These are phyloP conservation scores for Daktulosphaira vitifoliae DNA, from an alignment of 1,140 invertebrate species.

Conservation along the genomic window DNA sequence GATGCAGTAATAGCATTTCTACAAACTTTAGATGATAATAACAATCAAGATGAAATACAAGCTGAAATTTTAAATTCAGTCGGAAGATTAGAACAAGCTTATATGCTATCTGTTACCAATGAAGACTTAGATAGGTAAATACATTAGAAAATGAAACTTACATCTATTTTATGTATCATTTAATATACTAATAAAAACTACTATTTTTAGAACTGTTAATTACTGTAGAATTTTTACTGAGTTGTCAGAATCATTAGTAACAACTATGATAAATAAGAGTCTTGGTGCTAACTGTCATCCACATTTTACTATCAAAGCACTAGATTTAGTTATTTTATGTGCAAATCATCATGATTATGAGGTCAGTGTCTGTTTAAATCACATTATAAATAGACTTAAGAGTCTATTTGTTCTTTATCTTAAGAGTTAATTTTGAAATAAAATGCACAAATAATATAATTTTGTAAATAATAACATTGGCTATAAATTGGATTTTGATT, in stretches of 20 bases:
- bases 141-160: too few species aligned
- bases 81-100: conserved; percentile 70
- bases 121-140: conserved; percentile 58
- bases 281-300: conserved; percentile 44
- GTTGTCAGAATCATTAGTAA: conserved; percentile 80
- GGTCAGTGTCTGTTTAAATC: too few species aligned
- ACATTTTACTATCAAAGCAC: conserved; percentile 72
- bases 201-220: conserved; percentile 66
- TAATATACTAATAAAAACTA: too few species aligned
- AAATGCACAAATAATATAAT: too few species aligned
- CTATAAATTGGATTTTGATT: too few species aligned
- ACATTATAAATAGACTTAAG: too few species aligned
- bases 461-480: too few species aligned
- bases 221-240: conserved; percentile 94
- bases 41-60: conserved; percentile 59
- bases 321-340: conserved; percentile 85
- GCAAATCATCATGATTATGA: conserved; percentile 96
- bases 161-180: too few species aligned
- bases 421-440: too few species aligned
- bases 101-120: conserved; percentile 81
- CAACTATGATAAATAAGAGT: conserved; percentile 62
- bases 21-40: conserved; percentile 66
- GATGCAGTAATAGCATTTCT: conserved; percentile 84
- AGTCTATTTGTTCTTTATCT: conserved; percentile 8
- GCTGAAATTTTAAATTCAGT: conserved; percentile 73